Evolutionary conservation across 1,140 invertebrate species (phyloP).

Genomic region (Euglossa dilemma): DNA sequence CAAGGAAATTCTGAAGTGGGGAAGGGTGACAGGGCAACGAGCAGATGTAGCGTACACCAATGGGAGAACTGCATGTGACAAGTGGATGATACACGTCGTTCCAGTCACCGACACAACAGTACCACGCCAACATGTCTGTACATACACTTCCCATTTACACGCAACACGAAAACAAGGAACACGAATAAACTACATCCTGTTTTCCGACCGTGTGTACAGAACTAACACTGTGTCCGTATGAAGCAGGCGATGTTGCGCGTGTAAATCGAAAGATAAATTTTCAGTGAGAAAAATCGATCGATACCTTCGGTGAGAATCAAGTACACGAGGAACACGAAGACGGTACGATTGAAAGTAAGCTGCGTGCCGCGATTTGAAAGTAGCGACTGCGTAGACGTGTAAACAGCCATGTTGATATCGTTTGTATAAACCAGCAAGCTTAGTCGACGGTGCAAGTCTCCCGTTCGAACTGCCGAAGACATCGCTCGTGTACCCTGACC

Average conservation of each 20-base stretch:
- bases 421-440: constrained; percentile 1
- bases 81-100: constrained; percentile 45
- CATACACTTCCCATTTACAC: constrained; percentile 1
- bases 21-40: constrained; percentile 23
- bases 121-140: neutral
- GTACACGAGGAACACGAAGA: constrained; percentile 40
- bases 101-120: constrained; percentile 41
- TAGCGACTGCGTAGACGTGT: constrained; percentile 34
- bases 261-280: neutral
- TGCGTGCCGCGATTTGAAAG: constrained; percentile 41
- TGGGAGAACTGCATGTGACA: constrained; percentile 54
- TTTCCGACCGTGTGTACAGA: constrained; percentile 21
- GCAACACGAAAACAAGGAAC: constrained; percentile 21
- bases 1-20: constrained; percentile 25
- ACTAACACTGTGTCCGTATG: neutral
- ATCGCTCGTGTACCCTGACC: constrained; percentile 49
- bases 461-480: constrained; percentile 60
- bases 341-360: constrained; percentile 13
- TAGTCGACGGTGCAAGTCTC: constrained; percentile 55
- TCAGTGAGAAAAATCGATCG: neutral
- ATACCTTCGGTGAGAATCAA: constrained; percentile 62
- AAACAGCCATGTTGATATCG: constrained; percentile 61
- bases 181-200: constrained; percentile 60
- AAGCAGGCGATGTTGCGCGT: neutral
- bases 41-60: constrained; percentile 58